These are phyloP conservation scores for Condylura cristata DNA, from an alignment of 2,113 vertebrate species.

Conservation along the genomic window DNA sequence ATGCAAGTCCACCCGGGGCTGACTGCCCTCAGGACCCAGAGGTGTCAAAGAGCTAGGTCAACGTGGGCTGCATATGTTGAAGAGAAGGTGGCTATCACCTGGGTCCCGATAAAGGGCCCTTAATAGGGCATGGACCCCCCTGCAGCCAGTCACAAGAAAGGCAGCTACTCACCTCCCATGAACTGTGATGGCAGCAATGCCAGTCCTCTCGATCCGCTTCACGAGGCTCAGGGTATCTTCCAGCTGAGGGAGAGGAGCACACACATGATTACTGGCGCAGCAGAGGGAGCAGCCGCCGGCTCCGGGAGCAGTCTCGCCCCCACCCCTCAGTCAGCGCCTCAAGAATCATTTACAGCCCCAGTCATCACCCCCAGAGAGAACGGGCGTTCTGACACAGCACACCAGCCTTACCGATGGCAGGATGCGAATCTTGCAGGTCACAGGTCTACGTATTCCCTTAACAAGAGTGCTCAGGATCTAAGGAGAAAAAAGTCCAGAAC, in stretches of 20 bases:
- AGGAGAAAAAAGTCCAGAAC: constrained; percentile 23
- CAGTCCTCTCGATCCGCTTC: constrained; percentile 93
- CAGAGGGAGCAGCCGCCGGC: constrained; percentile 23
- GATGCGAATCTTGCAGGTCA: constrained; percentile 98
- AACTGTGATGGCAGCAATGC: constrained; percentile 94
- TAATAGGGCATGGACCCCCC: not conserved
- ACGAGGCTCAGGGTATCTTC: constrained; percentile 93
- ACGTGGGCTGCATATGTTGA: not conserved
- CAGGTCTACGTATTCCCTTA: constrained; percentile 90
- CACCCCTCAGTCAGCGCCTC: not conserved
- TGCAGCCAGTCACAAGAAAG: not conserved
- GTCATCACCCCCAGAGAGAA: constrained; percentile 35
- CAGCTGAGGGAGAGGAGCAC: constrained; percentile 84
- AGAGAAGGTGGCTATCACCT: not conserved
- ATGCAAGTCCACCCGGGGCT: not conserved
- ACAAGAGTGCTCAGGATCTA: constrained; percentile 95
- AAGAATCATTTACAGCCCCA: not conserved
- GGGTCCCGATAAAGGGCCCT: not conserved
- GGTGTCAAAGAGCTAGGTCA: not conserved
- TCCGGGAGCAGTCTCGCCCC: not conserved
- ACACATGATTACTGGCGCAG: not conserved
- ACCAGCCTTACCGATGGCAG: constrained; percentile 91
- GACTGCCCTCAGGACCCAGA: not conserved
- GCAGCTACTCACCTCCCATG: constrained; percentile 93
- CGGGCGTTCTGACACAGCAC: not conserved